Evolutionary conservation across 2,113 vertebrate species (phyloP), one percentile per base, ranked within the genome.

Genomic region (Hippocampus zosterae): DNA sequence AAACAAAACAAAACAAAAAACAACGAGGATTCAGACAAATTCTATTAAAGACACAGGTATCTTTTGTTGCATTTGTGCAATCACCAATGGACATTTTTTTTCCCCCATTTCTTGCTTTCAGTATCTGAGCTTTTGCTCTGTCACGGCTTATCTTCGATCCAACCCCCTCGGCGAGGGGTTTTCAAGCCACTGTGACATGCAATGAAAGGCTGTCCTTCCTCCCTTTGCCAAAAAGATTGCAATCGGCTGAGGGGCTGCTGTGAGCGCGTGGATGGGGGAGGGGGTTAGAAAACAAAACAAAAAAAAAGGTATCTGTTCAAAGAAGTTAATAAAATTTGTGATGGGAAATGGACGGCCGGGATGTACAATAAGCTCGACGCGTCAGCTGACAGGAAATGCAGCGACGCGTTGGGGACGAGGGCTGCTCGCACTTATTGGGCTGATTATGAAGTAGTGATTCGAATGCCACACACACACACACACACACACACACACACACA

Each of bases 11-110:
- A 33, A 33, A 33, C 91, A 91, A 93, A 85, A 70, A 94, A 93
- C 90, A 95, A 96, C 94, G 94, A 94, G 93, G 94, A 95, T 95
- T 94, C 91, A 93, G 93, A 63, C 85, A 92, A 93, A 96, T 95
- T 94, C 93, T 94, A 94, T 96, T 95, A 95, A 94, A 95, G 93
- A 88, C 89, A 87, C 91, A 93, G 93, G 92, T 93, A 93, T 91
- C 92, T 91, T 91, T 91, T 93, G 93, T 93, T 23, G 93, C 93
- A 88, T 94, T 94, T 94, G 93, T 90, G 90, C 92, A 25, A 89
- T 93, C 93, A 94, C 90, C 90, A 91, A 88, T 89, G 91, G 91
- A 87, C 60, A 5, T 90, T 72, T 91, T 89, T 91, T 72, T 73
- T 76, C 10, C 18, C 29, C 18, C 29, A 62, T 65, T 46, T 25